Conservation (phyloP, 2,113 vertebrate species). For the Nettapus auritus region DNA sequence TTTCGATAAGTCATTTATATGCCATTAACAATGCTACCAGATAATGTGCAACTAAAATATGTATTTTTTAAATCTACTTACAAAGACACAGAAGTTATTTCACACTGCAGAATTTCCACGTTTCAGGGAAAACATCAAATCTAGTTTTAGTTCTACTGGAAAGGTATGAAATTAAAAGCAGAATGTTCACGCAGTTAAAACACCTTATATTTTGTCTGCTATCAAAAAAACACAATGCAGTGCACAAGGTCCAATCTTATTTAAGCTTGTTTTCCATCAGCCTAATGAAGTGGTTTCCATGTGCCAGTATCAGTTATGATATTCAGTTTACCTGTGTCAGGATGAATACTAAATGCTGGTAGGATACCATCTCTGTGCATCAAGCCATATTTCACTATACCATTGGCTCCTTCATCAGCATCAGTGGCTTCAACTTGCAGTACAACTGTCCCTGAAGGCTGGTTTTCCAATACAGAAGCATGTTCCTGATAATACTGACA, state of each 20-base stretch:
- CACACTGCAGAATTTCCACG: not conserved
- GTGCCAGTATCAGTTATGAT: not conserved
- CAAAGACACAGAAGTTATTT: not conserved
- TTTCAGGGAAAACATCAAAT: not conserved
- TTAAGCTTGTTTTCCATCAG: not conserved
- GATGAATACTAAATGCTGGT: constrained; percentile 88
- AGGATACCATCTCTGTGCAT: constrained; percentile 88
- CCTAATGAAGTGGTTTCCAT: not conserved
- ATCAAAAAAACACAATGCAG: not conserved
- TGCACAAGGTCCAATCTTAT: not conserved
- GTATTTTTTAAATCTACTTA: not conserved
- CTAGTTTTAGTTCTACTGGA: not conserved
- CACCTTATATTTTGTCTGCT: not conserved
- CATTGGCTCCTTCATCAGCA: constrained; percentile 88
- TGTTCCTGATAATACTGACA: constrained; percentile 86
- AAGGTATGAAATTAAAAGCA: not conserved
- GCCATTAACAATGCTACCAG: not conserved
- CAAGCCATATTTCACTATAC: constrained; percentile 88
- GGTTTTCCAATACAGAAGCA: constrained; percentile 88
- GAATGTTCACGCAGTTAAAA: not conserved
- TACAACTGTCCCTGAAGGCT: constrained; percentile 85
- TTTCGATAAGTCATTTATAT: not conserved
- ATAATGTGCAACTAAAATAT: not conserved
- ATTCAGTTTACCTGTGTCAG: constrained; percentile 82
- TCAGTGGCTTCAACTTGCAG: constrained; percentile 88